These are phyloP conservation scores for Ochlodes sylvanus DNA, from an alignment of 2,888 invertebrate genomes.

Conservation along the genomic window DNA sequence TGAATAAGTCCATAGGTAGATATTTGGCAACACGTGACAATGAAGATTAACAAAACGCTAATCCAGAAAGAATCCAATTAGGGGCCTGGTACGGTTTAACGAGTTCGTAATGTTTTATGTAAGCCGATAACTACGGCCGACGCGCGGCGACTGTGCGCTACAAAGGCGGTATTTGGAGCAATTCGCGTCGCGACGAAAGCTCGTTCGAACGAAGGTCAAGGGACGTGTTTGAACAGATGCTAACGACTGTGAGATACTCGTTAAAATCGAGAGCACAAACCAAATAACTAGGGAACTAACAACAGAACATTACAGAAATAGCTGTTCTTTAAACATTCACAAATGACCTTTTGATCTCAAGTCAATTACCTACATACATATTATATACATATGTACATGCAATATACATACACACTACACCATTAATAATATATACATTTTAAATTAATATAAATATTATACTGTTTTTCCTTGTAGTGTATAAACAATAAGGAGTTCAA, in stretches of 20 bases:
- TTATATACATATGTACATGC: no score
- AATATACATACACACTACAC: no score
- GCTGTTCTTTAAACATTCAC: no score
- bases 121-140: not conserved
- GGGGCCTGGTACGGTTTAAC: conserved; percentile 8
- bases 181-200: conserved; percentile 17
- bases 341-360: no score
- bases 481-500: no score
- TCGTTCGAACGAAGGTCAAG: conserved; percentile 24
- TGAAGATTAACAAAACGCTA: not conserved
- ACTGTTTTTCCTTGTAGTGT: no score
- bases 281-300: not conserved
- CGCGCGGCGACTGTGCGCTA: not conserved
- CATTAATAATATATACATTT: no score
- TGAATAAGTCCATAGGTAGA: not conserved
- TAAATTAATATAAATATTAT: no score
- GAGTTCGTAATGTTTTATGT: conserved; percentile 27
- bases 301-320: not conserved
- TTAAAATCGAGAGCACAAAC: conserved; percentile 23
- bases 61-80: not conserved
- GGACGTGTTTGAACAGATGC: conserved; percentile 27
- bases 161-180: conserved; percentile 22
- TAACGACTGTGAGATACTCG: conserved; percentile 19
- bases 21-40: not conserved
- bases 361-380: no score